phyloP scores from a whole-genome alignment of 2,113 vertebrate genomes.

The Melozone crissalis region DNA sequence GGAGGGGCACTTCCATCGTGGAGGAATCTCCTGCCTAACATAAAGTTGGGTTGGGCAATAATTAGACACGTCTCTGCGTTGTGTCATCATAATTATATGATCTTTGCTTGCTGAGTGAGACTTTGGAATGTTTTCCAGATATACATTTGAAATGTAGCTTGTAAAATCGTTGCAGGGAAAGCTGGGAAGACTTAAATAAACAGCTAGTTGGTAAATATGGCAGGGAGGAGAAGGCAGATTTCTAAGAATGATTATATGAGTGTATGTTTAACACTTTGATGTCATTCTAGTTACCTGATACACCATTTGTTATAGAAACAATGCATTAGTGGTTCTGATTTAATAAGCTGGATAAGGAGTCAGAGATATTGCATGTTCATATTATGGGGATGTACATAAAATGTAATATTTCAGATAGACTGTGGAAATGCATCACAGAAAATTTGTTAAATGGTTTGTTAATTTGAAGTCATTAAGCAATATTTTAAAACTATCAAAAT shows the following conservation, averaged over 20 bases:
- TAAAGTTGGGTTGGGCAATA: neutral
- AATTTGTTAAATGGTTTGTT: neutral
- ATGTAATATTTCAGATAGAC: neutral
- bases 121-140: neutral
- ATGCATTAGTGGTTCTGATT: neutral
- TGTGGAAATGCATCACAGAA: neutral
- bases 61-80: neutral
- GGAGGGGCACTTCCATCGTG: neutral
- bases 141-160: neutral
- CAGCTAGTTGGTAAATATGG: neutral
- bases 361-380: neutral
- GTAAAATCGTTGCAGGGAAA: neutral
- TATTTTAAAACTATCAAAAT: neutral
- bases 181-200: neutral
- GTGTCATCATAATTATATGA: neutral
- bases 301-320: neutral
- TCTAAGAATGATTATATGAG: neutral
- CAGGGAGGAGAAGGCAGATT: neutral
- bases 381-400: accelerated
- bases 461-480: neutral
- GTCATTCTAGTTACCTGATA: neutral
- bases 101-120: neutral
- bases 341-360: neutral
- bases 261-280: neutral
- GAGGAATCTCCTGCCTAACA: neutral